Conservation (phyloP, 2,113 vertebrate species). For the Thunnus thynnus region DNA sequence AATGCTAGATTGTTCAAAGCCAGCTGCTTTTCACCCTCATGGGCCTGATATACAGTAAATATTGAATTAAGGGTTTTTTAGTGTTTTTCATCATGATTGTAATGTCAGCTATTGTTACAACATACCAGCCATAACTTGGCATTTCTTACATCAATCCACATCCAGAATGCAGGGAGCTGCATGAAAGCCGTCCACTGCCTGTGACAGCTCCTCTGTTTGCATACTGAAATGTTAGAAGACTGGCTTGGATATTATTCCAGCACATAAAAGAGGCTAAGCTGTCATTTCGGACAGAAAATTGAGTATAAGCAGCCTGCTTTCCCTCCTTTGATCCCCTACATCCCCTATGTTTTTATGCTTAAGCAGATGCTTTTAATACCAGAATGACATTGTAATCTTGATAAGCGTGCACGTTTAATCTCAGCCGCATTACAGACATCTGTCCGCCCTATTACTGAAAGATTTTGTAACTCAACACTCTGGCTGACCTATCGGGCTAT, state of each 20-base stretch:
- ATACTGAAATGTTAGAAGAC: constrained; percentile 33
- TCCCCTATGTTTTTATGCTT: constrained; percentile 61
- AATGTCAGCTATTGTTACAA: neutral
- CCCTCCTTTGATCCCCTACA: constrained; percentile 47
- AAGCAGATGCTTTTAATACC: constrained; percentile 61
- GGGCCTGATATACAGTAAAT: neutral
- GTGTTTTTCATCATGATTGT: neutral
- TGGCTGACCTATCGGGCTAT: neutral
- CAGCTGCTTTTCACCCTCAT: neutral
- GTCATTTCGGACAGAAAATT: constrained; percentile 50
- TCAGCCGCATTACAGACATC: constrained; percentile 43
- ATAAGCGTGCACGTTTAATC: constrained; percentile 59
- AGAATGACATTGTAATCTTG: constrained; percentile 63
- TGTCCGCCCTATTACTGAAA: constrained; percentile 37
- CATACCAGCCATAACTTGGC: neutral
- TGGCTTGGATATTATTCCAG: constrained; percentile 42
- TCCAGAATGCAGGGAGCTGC: neutral
- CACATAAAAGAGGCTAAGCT: constrained; percentile 57
- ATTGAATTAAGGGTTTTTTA: neutral
- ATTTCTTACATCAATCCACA: constrained; percentile 33
- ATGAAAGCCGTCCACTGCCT: neutral
- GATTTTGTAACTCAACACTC: constrained; percentile 1
- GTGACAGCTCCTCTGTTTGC: constrained; percentile 26
- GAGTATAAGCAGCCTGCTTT: constrained; percentile 45
- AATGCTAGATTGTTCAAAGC: neutral